A percentile compares a stretch with the other conserved stretches of the same genome.
Evolutionary conservation across 2,797 vertebrate species (phyloP).

Genomic region (Todus mexicanus): DNA sequence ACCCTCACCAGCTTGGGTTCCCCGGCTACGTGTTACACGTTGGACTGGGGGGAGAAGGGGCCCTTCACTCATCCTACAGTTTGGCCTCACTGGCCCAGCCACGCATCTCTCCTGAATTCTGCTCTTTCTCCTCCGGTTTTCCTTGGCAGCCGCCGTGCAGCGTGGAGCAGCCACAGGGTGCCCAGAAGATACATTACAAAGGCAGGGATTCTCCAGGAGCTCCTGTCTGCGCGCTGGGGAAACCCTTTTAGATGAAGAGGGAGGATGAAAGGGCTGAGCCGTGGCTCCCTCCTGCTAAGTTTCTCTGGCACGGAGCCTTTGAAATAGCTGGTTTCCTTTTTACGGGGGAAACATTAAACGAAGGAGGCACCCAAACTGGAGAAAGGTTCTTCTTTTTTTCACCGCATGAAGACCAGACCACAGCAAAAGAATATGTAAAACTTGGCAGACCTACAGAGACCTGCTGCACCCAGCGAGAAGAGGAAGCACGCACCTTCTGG

Average conservation of each 20-base stretch:
- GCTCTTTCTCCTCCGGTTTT: neutral
- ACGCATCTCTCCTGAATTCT: neutral
- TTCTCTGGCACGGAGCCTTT: neutral
- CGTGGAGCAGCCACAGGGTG: neutral
- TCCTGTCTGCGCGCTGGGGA: neutral
- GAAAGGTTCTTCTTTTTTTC: neutral
- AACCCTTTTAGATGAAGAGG: neutral
- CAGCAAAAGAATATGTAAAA: neutral
- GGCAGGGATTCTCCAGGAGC: neutral
- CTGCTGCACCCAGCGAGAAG: neutral
- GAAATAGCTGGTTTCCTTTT: neutral
- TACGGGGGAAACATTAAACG: neutral
- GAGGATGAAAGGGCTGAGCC: neutral
- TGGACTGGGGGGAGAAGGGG: neutral
- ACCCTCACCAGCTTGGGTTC: neutral
- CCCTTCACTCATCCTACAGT: neutral
- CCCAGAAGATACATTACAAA: accelerated
- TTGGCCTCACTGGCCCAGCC: neutral
- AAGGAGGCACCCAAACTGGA: neutral
- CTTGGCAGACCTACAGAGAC: neutral
- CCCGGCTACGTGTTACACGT: too few relatives aligned
- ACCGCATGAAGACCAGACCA: neutral
- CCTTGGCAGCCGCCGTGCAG: neutral
- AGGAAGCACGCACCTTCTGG: neutral
- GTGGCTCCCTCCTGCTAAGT: neutral